Conservation (phyloP, 2,888 invertebrate genomes). For the Pinctada fucata region DNA sequence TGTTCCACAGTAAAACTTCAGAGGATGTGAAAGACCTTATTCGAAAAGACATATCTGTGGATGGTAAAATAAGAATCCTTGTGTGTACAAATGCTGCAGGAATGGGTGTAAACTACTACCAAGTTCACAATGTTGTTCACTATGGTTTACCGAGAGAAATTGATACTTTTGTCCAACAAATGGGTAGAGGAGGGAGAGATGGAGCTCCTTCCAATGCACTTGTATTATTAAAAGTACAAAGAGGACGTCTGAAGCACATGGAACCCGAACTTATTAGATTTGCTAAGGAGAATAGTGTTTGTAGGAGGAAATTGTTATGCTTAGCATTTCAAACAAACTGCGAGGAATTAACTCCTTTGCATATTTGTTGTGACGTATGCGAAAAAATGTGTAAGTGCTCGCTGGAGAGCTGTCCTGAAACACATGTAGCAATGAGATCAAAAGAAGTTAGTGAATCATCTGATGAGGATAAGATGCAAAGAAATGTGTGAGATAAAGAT, state of each 20-base stretch:
- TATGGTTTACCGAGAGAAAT: slow-evolving; percentile 41
- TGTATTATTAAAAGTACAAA: slow-evolving; percentile 35
- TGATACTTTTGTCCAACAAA: slow-evolving; percentile 48
- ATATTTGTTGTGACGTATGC: slow-evolving; percentile 47
- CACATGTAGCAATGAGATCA: slow-evolving; percentile 14
- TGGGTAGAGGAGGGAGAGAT: slow-evolving; percentile 46
- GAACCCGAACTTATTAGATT: slow-evolving; percentile 33
- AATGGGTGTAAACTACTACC: slow-evolving; percentile 44
- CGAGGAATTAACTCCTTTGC: slow-evolving; percentile 8
- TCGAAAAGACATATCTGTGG: slow-evolving; percentile 33
- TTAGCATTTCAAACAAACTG: slow-evolving; percentile 9
- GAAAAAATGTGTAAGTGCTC: slow-evolving; percentile 36
- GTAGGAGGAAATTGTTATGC: slow-evolving; percentile 30
- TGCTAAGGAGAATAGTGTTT: slow-evolving; percentile 26
- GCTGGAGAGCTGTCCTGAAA: slow-evolving; percentile 25
- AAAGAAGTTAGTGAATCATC: too few species aligned
- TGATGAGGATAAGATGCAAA: too few species aligned
- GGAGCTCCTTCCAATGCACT: slow-evolving; percentile 40
- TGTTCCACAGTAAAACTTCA: slow-evolving; percentile 45
- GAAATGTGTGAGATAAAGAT: too few species aligned
- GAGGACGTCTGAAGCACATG: slow-evolving; percentile 33
- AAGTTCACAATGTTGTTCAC: slow-evolving; percentile 39
- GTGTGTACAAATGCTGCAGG: slow-evolving; percentile 46
- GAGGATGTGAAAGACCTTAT: slow-evolving; percentile 40
- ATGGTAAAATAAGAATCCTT: slow-evolving; percentile 39